Conservation (phyloP, 1,140 invertebrate species). For the Phenacoccus solenopsis region DNA sequence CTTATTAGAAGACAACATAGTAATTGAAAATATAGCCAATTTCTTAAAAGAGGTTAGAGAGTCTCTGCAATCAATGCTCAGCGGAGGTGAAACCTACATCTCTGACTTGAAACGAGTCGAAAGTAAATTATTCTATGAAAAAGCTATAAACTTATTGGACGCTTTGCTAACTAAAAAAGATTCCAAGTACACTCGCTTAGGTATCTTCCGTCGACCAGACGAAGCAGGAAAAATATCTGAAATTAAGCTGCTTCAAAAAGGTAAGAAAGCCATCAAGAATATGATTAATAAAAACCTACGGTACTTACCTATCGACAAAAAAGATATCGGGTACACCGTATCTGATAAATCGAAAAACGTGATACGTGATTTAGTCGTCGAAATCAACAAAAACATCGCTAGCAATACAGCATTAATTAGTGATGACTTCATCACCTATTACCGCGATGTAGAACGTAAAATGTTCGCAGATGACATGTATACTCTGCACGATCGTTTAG, state of each 20-base stretch:
- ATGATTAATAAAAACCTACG: background rate
- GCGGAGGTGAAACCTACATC: background rate
- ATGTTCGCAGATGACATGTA: background rate
- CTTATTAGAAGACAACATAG: background rate
- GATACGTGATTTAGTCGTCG: background rate
- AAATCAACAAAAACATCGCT: background rate
- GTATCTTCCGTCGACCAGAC: conserved; percentile 19
- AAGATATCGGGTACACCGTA: conserved; percentile 22
- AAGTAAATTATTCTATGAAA: background rate
- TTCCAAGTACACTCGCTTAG: background rate
- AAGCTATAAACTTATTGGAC: background rate
- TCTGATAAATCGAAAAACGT: conserved; percentile 18
- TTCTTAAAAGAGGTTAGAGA: conserved; percentile 6
- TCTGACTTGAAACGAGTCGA: background rate
- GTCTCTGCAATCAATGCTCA: background rate
- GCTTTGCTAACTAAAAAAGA: background rate
- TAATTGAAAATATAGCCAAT: background rate
- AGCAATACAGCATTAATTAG: background rate
- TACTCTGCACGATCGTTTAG: background rate
- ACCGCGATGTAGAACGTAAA: background rate
- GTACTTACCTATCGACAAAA: background rate
- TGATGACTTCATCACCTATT: background rate
- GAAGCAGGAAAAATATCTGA: conserved; percentile 18
- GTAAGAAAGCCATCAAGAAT: background rate
- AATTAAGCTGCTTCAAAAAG: background rate